Conservation (phyloP, 2,888 invertebrate genomes). For the Ophonus ardosiacus region DNA sequence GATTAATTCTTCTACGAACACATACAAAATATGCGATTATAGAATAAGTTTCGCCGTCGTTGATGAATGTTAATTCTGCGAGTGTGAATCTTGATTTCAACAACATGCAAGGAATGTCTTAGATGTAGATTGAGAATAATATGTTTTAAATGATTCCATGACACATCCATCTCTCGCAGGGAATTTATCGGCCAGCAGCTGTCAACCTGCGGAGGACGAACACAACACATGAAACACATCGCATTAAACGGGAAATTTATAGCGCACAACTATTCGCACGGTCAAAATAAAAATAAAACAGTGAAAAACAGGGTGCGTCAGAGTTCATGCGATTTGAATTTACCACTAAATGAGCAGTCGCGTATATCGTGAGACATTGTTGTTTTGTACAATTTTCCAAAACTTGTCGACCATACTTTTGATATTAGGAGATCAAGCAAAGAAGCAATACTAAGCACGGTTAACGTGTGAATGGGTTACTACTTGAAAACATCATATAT, state of each 20-base stretch:
- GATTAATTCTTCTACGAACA: conserved; percentile 37
- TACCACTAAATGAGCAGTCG: not conserved
- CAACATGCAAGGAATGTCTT: conserved; percentile 49
- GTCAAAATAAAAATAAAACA: conserved; percentile 51
- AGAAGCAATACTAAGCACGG: too few relatives aligned
- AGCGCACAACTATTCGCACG: conserved; percentile 57
- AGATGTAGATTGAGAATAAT: conserved; percentile 58
- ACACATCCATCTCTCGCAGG: conserved; percentile 44
- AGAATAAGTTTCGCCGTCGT: not conserved
- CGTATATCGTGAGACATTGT: not conserved
- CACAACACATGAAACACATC: conserved; percentile 51
- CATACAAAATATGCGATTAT: conserved; percentile 42
- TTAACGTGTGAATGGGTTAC: too few relatives aligned
- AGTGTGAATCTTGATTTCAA: conserved; percentile 47
- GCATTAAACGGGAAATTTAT: conserved; percentile 59
- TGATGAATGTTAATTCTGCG: conserved; percentile 42
- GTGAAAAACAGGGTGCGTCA: conserved; percentile 34
- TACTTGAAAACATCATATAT: too few relatives aligned
- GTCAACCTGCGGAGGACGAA: conserved; percentile 54
- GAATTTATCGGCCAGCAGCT: conserved; percentile 58
- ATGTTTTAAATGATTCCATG: conserved; percentile 58
- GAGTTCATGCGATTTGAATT: not conserved
- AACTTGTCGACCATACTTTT: too few relatives aligned
- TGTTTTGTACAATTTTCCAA: too few relatives aligned
- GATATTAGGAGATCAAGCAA: too few relatives aligned